A percentile compares a stretch with the other conserved stretches of the same genome.
Evolutionary conservation across 2,113 vertebrate species (phyloP).

Genomic region (Murina feae): DNA sequence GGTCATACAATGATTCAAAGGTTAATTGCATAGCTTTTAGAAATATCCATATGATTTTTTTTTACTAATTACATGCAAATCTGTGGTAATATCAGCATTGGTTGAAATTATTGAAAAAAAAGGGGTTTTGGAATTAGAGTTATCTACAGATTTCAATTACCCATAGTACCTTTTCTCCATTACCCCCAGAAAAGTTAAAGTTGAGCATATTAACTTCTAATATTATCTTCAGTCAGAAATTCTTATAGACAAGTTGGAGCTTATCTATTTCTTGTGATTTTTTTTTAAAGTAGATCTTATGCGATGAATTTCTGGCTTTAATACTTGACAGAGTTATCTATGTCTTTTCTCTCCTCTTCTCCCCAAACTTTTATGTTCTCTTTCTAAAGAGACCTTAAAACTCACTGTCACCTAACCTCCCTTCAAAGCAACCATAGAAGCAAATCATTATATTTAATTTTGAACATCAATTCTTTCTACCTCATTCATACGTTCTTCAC

Average conservation of each 20-base stretch:
- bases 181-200: background rate
- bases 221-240: background rate
- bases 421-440: background rate
- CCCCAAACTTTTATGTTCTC: background rate
- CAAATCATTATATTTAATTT: background rate
- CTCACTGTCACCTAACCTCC: background rate
- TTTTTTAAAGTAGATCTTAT: background rate
- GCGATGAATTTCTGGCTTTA: background rate
- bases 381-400: background rate
- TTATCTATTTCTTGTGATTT: background rate
- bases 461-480: background rate
- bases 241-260: background rate
- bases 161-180: background rate
- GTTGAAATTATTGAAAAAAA: conserved; percentile 38
- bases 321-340: background rate
- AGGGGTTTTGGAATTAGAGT: background rate
- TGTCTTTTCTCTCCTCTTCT: background rate
- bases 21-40: background rate
- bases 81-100: background rate
- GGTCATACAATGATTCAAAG: background rate
- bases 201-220: background rate
- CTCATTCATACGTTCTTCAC: background rate
- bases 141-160: conserved; percentile 8
- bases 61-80: background rate
- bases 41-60: background rate